phyloP scores from a whole-genome alignment of 2,888 invertebrate species.

The Augiades crinisus region DNA sequence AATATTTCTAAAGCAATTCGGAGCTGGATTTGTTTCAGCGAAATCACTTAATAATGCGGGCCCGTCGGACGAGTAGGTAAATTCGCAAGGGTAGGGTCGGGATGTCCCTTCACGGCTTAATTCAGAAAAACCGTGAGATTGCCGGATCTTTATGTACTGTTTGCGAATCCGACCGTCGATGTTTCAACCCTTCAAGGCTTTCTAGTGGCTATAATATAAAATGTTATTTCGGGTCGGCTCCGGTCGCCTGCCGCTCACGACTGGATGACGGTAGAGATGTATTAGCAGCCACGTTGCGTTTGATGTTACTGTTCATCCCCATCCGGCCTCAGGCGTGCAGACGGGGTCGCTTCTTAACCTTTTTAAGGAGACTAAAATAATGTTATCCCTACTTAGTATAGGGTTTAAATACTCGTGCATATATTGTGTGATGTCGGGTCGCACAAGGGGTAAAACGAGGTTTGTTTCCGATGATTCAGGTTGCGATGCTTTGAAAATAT shows the following conservation, averaged over 20 bases:
- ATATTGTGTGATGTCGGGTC: too few relatives aligned
- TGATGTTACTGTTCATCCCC: conserved; percentile 9
- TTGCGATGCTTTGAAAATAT: too few relatives aligned
- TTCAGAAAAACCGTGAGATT: conserved; percentile 70
- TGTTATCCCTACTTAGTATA: too few relatives aligned
- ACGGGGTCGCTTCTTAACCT: neutral
- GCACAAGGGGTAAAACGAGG: too few relatives aligned
- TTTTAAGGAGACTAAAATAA: neutral
- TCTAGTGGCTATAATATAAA: conserved; percentile 62
- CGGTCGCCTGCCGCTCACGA: conserved; percentile 50
- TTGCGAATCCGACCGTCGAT: conserved; percentile 66
- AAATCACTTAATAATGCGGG: conserved; percentile 69
- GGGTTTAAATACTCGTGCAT: too few relatives aligned
- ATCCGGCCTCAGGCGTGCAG: neutral
- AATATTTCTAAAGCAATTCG: conserved; percentile 52
- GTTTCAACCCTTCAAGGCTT: conserved; percentile 64
- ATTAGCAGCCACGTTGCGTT: conserved; percentile 39
- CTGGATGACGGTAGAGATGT: conserved; percentile 43
- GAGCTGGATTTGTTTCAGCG: conserved; percentile 54
- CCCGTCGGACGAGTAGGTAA: conserved; percentile 47
- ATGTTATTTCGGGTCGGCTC: conserved; percentile 55
- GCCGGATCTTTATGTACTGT: conserved; percentile 71
- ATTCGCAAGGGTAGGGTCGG: conserved; percentile 52
- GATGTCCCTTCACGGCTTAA: conserved; percentile 67
- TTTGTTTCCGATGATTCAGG: too few relatives aligned